Base-by-base conservation (phyloP, 2,113 vertebrate genomes). In the Hippocampus guttulatus region DNA sequence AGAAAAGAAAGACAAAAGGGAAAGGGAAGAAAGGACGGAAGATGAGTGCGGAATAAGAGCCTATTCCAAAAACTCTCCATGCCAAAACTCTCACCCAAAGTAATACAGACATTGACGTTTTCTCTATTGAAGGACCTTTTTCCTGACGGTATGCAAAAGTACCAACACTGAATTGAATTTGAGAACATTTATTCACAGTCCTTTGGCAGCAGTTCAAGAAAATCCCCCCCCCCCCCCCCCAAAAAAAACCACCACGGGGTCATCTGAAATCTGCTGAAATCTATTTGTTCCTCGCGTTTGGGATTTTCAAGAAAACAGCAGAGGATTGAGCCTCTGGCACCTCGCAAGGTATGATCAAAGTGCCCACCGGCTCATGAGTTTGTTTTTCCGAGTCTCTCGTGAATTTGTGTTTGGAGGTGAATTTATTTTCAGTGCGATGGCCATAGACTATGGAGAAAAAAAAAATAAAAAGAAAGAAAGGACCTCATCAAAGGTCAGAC, bases 261-360 rank as follows among this genome's bases (percentile, higher is more conserved):
- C 79, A 69, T 76, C 68, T 81, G 78, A 82, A 82, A 84, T 79
- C 84, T 86, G 70, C 83, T 84, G 88, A 88, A 85, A 33, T 89
- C 89, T 88, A 75, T 87, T 82, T 76, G 82, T 77, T 70, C 66
- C 78, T 86, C 78, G 81, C 78, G 70, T 88, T 88, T 89, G 86
- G 86, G 81, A 83, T 89, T 88, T 82, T 84, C 90, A 84, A 83
- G 78, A 78, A 87, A 84, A 89, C 73, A 78, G 73, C 87, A 88
- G 88, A 85, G 85, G 87, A 76, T 94, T 91, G 90, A 94, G 92
- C 93, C 93, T 95, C 92, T 92, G 93, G 93, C 93, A 93, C 94
- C 93, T 94, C 93, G 91, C 90, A 93, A 95, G 93, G 94, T 94
- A n/a, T 82, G 89, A 95, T 96, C 95, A 92, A 98, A 98, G 97